Evolutionary conservation across 2,113 vertebrate species (phyloP).

Genomic region (Craseonycteris thonglongyai): DNA sequence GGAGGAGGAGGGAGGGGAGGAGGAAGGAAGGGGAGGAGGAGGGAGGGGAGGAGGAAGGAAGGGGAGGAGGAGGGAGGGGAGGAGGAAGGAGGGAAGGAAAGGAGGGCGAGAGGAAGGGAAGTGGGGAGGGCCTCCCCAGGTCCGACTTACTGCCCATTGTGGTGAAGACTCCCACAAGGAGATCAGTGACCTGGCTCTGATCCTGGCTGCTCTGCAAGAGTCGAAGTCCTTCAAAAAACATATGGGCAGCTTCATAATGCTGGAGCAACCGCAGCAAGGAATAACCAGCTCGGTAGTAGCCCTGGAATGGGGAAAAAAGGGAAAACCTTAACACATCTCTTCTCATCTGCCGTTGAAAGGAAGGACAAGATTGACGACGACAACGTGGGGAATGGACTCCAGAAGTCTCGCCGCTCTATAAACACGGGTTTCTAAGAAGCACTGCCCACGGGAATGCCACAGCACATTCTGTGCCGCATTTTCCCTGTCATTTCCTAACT

Average conservation of each 20-base stretch:
- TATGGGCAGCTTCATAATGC: constrained; percentile 48
- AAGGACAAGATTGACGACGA: background rate
- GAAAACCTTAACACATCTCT: background rate
- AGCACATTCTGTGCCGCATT: background rate
- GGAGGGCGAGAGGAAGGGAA: background rate
- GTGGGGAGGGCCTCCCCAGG: background rate
- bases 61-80: background rate
- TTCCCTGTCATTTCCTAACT: background rate
- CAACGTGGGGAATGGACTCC: too few relatives aligned
- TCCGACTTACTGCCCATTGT: constrained; percentile 75
- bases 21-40: too few relatives aligned
- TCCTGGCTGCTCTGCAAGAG: constrained; percentile 62
- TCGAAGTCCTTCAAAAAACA: constrained; percentile 76
- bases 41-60: rapidly evolving
- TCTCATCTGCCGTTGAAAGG: background rate
- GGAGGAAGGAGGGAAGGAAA: background rate
- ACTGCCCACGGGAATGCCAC: background rate
- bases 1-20: too few relatives aligned
- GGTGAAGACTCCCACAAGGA: constrained; percentile 79
- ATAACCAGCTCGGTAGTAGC: constrained; percentile 80
- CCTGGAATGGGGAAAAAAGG: constrained; percentile 57
- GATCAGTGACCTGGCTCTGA: constrained; percentile 73
- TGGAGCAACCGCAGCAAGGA: constrained; percentile 70
- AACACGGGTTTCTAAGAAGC: background rate
- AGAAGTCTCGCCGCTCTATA: background rate